Evolutionary conservation across 2,113 vertebrate species (phyloP).

Genomic region (Austrofundulus limnaeus): DNA sequence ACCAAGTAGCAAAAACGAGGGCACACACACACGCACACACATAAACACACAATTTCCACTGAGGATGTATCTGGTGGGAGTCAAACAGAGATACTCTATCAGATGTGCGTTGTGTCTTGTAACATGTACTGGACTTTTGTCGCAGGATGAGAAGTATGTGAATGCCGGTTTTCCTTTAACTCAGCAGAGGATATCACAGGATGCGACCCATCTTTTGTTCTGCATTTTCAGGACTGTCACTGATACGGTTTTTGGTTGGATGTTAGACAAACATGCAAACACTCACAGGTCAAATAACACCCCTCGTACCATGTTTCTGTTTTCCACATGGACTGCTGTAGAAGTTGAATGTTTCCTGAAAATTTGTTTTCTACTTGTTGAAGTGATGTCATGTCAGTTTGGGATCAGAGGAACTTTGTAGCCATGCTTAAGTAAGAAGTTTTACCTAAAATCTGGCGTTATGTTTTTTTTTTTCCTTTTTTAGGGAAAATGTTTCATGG

Average conservation of each 20-base stretch:
- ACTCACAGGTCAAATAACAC: conserved; percentile 28
- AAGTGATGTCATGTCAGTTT: conserved; percentile 45
- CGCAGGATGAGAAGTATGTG: conserved; percentile 49
- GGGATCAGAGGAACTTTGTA: conserved; percentile 22
- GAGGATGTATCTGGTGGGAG: conserved; percentile 68
- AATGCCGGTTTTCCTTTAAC: conserved; percentile 63
- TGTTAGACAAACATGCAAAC: conserved; percentile 30
- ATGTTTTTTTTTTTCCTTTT: too few relatives aligned
- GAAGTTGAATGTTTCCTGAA: conserved; percentile 22
- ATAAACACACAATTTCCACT: conserved; percentile 57
- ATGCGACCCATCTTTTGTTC: conserved; percentile 61
- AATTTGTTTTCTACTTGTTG: conserved; percentile 20
- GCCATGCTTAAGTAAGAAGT: conserved; percentile 34
- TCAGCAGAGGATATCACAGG: conserved; percentile 57
- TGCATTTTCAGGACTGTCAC: conserved; percentile 39
- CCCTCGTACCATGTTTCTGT: conserved; percentile 11
- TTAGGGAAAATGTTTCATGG: conserved; percentile 39
- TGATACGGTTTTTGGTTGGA: conserved; percentile 38
- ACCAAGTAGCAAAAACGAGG: too few relatives aligned
- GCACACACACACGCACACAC: conserved; percentile 4
- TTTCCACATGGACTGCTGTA: conserved; percentile 8
- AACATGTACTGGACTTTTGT: conserved; percentile 45
- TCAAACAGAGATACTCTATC: conserved; percentile 43
- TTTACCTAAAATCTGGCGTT: conserved; percentile 14
- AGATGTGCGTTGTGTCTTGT: conserved; percentile 28